These are phyloP conservation scores for Cyphomyrus discorhynchus DNA, from an alignment of 2,113 vertebrate species.

Conservation along the genomic window DNA sequence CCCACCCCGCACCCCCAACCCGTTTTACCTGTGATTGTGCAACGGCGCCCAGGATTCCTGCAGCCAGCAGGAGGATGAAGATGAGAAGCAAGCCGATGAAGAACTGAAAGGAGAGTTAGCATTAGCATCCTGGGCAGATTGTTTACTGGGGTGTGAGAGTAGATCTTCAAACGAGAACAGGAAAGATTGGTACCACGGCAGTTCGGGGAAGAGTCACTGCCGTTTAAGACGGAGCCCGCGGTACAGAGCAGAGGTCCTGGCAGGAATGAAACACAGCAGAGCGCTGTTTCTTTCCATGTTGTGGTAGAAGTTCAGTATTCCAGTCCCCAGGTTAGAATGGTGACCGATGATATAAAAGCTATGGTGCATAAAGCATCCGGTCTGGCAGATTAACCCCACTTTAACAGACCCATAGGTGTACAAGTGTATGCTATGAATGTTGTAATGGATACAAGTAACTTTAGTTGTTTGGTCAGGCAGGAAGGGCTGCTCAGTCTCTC, in stretches of 20 bases:
- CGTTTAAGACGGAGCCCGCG: neutral
- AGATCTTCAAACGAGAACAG: neutral
- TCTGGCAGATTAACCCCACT: neutral
- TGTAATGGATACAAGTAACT: neutral
- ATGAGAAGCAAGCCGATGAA: slow-evolving; percentile 56
- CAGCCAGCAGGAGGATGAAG: slow-evolving; percentile 56
- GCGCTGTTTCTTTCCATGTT: neutral
- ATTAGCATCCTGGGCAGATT: neutral
- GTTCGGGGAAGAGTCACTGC: neutral
- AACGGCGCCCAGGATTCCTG: slow-evolving; percentile 42
- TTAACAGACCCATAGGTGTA: neutral
- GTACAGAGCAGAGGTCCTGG: neutral
- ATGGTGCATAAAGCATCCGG: neutral
- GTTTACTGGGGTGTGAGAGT: no score
- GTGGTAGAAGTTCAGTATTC: neutral
- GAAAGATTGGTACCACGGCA: neutral
- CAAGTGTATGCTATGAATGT: neutral
- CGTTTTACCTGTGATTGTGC: neutral
- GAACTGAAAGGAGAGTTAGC: slow-evolving; percentile 40
- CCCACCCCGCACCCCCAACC: no score
- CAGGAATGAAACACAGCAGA: neutral
- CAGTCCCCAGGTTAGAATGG: neutral
- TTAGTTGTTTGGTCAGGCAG: neutral
- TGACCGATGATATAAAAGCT: neutral
- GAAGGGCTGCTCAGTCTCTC: neutral